These are phyloP conservation scores for Cheilosia urbana DNA, from an alignment of 2,888 invertebrate genomes.

Conservation along the genomic window DNA sequence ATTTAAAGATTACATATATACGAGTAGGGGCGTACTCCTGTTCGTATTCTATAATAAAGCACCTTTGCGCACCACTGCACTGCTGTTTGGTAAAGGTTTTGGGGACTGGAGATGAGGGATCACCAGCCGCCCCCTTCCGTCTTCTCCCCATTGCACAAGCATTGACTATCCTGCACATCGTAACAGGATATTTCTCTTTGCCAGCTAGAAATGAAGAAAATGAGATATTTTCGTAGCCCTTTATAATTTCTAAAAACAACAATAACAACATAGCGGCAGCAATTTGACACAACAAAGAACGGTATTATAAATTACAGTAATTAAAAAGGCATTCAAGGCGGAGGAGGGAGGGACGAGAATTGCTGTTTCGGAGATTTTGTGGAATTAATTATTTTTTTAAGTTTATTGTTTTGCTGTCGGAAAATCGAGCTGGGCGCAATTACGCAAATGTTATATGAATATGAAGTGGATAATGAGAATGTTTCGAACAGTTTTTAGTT, in stretches of 20 bases:
- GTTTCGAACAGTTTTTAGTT: background rate
- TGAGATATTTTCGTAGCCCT: background rate
- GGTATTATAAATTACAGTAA: slow-evolving; percentile 24
- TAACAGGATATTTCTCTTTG: background rate
- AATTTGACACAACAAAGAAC: slow-evolving; percentile 21
- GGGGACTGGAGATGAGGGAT: too few relatives aligned
- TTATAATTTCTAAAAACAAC: background rate
- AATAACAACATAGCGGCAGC: background rate
- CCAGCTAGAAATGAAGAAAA: background rate
- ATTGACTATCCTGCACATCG: background rate
- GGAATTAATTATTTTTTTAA: slow-evolving; percentile 17
- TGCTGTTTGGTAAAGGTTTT: background rate
- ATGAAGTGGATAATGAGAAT: slow-evolving; percentile 6
- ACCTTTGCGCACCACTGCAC: background rate
- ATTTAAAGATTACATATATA: background rate
- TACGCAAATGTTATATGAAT: background rate
- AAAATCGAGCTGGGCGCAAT: background rate
- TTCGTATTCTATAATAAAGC: background rate
- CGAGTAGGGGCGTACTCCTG: background rate
- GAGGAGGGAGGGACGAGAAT: background rate
- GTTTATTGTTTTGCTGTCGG: slow-evolving; percentile 6
- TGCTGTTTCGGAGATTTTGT: slow-evolving; percentile 13
- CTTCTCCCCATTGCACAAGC: background rate
- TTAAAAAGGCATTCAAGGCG: slow-evolving; percentile 14
- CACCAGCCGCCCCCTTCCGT: background rate